These are phyloP conservation scores for Dryoscopus gambensis DNA, from an alignment of 2,113 vertebrate species.

Conservation along the genomic window DNA sequence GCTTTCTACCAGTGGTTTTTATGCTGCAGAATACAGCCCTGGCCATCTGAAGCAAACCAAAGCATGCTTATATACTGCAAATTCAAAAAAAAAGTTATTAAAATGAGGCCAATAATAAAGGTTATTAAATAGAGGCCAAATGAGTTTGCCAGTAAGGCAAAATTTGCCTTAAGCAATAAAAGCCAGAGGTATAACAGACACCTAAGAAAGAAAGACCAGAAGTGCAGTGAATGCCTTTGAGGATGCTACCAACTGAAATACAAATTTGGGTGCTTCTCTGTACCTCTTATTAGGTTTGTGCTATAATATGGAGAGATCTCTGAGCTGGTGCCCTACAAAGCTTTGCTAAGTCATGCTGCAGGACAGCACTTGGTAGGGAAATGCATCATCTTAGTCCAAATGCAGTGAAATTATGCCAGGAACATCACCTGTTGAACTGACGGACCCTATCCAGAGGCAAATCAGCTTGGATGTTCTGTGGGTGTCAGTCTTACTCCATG, in stretches of 20 bases:
- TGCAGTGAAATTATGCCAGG: background rate
- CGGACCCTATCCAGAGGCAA: background rate
- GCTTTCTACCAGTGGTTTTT: background rate
- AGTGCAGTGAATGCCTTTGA: background rate
- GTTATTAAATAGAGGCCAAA: no score
- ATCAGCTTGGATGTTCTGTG: background rate
- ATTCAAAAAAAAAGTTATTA: background rate
- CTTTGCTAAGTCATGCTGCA: background rate
- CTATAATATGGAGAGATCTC: rapidly evolving
- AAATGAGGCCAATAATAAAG: background rate
- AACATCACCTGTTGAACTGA: background rate
- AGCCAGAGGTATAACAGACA: background rate
- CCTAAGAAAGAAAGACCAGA: background rate
- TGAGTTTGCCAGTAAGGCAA: background rate
- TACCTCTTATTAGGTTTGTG: background rate
- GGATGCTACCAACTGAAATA: background rate
- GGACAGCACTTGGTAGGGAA: background rate
- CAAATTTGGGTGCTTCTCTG: background rate
- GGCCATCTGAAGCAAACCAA: background rate
- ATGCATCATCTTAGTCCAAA: background rate
- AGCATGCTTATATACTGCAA: background rate
- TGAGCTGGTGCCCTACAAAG: background rate
- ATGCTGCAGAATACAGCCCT: background rate
- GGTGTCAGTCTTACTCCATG: rapidly evolving
- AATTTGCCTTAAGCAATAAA: background rate